A percentile compares a stretch with the other conserved stretches of the same genome.
These are phyloP conservation scores for Theocolax elegans DNA, from an alignment of 1,140 invertebrate genomes.

Conservation along the genomic window DNA sequence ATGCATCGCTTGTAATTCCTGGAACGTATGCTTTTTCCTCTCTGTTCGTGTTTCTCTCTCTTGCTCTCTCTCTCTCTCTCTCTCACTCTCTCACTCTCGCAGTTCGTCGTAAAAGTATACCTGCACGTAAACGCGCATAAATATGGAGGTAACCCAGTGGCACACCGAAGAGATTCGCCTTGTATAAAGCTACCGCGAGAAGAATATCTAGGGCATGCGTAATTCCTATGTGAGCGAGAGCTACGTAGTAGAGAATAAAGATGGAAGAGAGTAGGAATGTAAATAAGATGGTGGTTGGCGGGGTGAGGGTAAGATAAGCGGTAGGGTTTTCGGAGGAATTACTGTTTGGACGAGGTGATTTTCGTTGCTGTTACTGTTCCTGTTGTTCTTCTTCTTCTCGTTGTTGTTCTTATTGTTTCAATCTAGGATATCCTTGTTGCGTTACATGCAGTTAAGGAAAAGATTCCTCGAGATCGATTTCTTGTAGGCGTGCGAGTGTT, in stretches of 20 bases:
- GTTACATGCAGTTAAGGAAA: too few species aligned
- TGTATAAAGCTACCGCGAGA: not conserved
- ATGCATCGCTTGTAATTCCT: too few species aligned
- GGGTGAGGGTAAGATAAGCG: not conserved
- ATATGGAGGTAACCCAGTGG: too few species aligned
- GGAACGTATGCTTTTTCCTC: too few species aligned
- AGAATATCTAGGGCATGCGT: slow-evolving; percentile 16
- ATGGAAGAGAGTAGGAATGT: not conserved
- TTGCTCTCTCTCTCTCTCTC: too few species aligned
- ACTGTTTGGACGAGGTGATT: slow-evolving; percentile 5
- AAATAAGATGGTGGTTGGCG: too few species aligned
- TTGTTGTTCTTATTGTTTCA: not conserved
- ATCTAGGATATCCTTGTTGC: too few species aligned
- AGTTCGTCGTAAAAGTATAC: not conserved
- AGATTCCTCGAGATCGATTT: too few species aligned
- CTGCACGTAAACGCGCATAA: not conserved
- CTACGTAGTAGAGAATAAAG: not conserved
- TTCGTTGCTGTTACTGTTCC: not conserved
- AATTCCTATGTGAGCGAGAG: slow-evolving; percentile 5
- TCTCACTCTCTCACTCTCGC: too few species aligned
- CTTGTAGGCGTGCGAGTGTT: too few species aligned
- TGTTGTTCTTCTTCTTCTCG: not conserved
- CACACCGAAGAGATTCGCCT: too few species aligned
- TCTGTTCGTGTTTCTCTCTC: too few species aligned
- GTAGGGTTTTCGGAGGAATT: not conserved